phyloP scores from a whole-genome alignment of 2,113 vertebrate species.

The Protobothrops mucrosquamatus region DNA sequence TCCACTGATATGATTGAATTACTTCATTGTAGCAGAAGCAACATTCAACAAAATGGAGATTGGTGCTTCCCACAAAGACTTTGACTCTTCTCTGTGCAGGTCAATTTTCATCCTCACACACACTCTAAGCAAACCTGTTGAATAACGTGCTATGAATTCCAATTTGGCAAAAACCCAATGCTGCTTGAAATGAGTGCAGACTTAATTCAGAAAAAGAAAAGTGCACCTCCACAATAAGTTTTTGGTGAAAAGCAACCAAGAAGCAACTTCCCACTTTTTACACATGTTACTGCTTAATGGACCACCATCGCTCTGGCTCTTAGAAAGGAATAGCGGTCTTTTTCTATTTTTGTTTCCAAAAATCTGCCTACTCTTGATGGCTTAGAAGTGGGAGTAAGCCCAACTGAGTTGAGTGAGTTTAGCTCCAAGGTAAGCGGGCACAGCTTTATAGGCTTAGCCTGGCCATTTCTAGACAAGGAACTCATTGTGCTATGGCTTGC shows the following conservation, averaged over 20 bases:
- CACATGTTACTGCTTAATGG: not conserved
- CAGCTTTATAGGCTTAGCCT: not conserved
- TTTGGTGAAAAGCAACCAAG: not conserved
- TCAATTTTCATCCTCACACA: not conserved
- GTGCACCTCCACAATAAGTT: not conserved
- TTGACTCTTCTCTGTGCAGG: not conserved
- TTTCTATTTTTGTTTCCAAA: not conserved
- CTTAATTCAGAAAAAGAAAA: not conserved
- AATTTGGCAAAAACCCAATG: not conserved
- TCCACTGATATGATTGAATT: no score
- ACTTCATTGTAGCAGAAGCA: not conserved
- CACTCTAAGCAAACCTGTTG: not conserved
- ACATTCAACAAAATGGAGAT: not conserved
- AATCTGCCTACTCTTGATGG: not conserved
- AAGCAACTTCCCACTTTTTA: not conserved
- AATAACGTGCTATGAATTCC: not conserved
- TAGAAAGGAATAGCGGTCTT: not conserved
- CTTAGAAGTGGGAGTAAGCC: not conserved
- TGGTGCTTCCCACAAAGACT: not conserved
- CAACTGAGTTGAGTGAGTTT: not conserved
- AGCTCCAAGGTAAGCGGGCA: not conserved
- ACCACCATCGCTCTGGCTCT: not conserved
- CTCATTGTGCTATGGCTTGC: not conserved
- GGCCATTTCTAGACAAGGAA: not conserved
- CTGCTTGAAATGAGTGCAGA: not conserved